A percentile compares a stretch with the other conserved stretches of the same genome.
phyloP scores from a whole-genome alignment of 2,888 invertebrate species.

The Tenthredo notha region DNA sequence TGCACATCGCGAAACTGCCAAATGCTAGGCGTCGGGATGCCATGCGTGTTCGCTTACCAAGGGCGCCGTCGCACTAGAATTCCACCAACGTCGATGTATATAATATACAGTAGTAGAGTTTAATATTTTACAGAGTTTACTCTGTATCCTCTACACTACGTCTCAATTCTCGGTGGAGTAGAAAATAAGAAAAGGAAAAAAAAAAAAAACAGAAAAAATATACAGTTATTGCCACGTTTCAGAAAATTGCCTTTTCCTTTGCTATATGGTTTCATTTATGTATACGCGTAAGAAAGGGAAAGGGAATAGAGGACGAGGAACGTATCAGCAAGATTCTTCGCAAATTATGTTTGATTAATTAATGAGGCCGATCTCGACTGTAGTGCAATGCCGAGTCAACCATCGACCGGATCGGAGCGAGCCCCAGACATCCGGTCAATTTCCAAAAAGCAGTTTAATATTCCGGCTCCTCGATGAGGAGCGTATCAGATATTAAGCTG shows the following conservation, averaged over 20 bases:
- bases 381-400: conserved; percentile 31
- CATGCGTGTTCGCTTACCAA: conserved; percentile 54
- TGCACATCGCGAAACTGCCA: conserved; percentile 66
- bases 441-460: conserved; percentile 45
- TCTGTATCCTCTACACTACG: neutral
- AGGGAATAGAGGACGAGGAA: neutral
- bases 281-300: neutral
- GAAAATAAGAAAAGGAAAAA: neutral
- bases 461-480: conserved; percentile 37
- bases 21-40: conserved; percentile 64
- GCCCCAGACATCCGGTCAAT: conserved; percentile 30
- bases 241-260: conserved; percentile 4
- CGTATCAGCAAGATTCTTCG: neutral
- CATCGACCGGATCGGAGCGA: conserved; percentile 30
- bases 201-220: neutral
- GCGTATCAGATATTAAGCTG: conserved; percentile 51
- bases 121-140: conserved; percentile 36
- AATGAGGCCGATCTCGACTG: conserved; percentile 2
- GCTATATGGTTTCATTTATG: neutral
- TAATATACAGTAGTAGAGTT: neutral
- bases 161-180: conserved; percentile 4
- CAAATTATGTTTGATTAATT: neutral
- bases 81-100: conserved; percentile 1
- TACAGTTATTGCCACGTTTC: neutral
- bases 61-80: conserved; percentile 67